These are phyloP conservation scores for Nymphalis urticae DNA, from an alignment of 2,888 invertebrate species.

Conservation along the genomic window DNA sequence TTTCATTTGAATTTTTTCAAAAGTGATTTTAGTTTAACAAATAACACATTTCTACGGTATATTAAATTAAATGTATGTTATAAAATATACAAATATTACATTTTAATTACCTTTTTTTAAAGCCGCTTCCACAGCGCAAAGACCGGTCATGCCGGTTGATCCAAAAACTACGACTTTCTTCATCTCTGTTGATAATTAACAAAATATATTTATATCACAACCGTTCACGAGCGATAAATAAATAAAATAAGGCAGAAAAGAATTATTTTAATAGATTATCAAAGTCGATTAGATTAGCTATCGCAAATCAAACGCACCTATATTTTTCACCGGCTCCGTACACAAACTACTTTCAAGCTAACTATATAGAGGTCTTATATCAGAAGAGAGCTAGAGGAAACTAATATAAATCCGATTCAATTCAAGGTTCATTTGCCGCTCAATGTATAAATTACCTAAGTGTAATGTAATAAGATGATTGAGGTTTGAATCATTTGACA, in stretches of 20 bases:
- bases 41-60: too few relatives aligned
- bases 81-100: not conserved
- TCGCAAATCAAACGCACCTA: slow-evolving; percentile 14
- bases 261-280: slow-evolving; percentile 20
- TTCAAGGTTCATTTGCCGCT: slow-evolving; percentile 31
- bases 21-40: too few relatives aligned
- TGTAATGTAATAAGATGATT: slow-evolving; percentile 7
- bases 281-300: slow-evolving; percentile 34
- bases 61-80: not conserved
- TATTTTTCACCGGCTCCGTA: slow-evolving; percentile 11
- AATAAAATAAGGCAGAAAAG: slow-evolving; percentile 13
- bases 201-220: slow-evolving; percentile 15
- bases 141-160: slow-evolving; percentile 90
- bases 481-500: slow-evolving; percentile 17
- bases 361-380: slow-evolving; percentile 4
- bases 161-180: slow-evolving; percentile 91
- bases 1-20: too few relatives aligned
- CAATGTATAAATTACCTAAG: slow-evolving; percentile 28
- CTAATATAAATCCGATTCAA: slow-evolving; percentile 18
- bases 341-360: slow-evolving; percentile 15
- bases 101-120: slow-evolving; percentile 86
- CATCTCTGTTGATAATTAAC: slow-evolving; percentile 72
- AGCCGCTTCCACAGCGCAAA: slow-evolving; percentile 88
- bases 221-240: slow-evolving; percentile 11
- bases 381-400: not conserved